Conservation (phyloP, 2,797 vertebrate species). For the Coreius guichenoti region DNA sequence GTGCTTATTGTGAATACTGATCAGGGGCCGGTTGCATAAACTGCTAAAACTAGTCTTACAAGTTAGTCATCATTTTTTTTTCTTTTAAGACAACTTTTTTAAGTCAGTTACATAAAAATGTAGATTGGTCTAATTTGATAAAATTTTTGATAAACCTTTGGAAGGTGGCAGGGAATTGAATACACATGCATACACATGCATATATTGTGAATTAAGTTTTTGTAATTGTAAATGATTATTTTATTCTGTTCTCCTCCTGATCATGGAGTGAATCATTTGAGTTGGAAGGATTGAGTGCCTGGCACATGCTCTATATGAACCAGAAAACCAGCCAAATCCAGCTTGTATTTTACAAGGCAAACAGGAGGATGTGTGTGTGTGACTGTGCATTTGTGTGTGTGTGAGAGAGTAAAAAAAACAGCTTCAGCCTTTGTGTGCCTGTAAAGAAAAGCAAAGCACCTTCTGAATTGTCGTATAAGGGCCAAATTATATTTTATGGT, state of each 20-base stretch:
- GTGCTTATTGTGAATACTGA: background rate
- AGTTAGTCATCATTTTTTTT: background rate
- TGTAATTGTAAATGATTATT: background rate
- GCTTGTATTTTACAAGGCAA: conserved; percentile 81
- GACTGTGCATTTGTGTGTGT: background rate
- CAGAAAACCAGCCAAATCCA: conserved; percentile 81
- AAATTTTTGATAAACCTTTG: too few relatives aligned
- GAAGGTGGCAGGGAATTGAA: background rate
- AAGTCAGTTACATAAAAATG: too few relatives aligned
- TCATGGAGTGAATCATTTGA: conserved; percentile 83
- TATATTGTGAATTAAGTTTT: background rate
- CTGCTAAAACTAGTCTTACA: too few relatives aligned
- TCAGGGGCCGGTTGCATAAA: too few relatives aligned
- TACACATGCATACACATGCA: background rate
- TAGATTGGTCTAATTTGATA: too few relatives aligned
- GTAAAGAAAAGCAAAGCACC: conserved; percentile 38
- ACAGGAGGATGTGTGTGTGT: conserved; percentile 47
- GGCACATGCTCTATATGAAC: conserved; percentile 81
- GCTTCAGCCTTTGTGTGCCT: conserved; percentile 71
- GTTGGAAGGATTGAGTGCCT: conserved; percentile 84
- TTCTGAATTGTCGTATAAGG: conserved; percentile 60
- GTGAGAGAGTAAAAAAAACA: conserved; percentile 67
- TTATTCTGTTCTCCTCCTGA: conserved; percentile 4
- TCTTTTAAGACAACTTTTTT: too few relatives aligned
- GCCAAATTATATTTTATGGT: conserved; percentile 80